These are phyloP conservation scores for Smittia sp. DNA, from an alignment of 2,888 invertebrate genomes.

Conservation along the genomic window DNA sequence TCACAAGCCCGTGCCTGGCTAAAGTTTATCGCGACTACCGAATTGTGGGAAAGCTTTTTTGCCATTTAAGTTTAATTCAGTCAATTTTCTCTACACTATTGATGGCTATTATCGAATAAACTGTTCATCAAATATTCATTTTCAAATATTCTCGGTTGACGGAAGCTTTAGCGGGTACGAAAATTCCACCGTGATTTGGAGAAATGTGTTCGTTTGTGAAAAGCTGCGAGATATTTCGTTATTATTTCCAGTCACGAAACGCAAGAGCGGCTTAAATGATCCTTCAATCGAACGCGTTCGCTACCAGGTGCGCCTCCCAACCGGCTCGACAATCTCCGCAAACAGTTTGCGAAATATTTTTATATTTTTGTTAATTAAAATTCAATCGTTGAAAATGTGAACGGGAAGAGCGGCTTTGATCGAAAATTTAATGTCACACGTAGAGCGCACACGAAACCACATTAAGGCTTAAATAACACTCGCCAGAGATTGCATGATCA, in stretches of 20 bases:
- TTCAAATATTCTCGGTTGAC: too few species aligned
- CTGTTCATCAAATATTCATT: too few species aligned
- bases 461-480: not conserved
- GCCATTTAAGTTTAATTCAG: not conserved
- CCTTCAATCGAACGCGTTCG: too few species aligned
- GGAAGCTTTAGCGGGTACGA: too few species aligned
- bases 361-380: not conserved
- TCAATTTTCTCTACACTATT: not conserved
- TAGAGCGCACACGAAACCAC: not conserved
- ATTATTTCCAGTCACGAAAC: not conserved
- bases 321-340: too few species aligned
- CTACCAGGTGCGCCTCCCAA: too few species aligned
- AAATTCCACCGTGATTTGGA: too few species aligned
- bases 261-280: not conserved
- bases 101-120: too few species aligned
- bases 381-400: not conserved
- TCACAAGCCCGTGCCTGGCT: not conserved
- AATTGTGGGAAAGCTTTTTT: not conserved
- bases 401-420: not conserved
- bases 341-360: not conserved
- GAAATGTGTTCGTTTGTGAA: too few species aligned
- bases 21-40: not conserved
- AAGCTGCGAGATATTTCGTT: too few species aligned
- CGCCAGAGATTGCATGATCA: slow-evolving; percentile 1
- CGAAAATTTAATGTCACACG: not conserved